These are phyloP conservation scores for Mythimna impura DNA, from an alignment of 2,888 invertebrate genomes.

Conservation along the genomic window DNA sequence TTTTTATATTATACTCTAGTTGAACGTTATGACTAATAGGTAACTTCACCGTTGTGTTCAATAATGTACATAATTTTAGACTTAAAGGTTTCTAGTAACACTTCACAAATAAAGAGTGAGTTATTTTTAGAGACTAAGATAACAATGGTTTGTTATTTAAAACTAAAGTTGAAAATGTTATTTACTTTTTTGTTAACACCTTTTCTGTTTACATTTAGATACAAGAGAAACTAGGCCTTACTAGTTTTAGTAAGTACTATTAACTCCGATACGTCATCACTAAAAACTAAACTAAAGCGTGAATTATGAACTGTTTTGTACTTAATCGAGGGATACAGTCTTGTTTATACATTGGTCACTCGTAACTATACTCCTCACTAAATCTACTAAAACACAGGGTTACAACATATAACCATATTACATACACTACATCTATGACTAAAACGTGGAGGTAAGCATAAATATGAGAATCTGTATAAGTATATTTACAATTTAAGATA, in stretches of 20 bases:
- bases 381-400: slow-evolving; percentile 57
- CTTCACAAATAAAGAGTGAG: slow-evolving; percentile 40
- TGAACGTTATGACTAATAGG: slow-evolving; percentile 79
- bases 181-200: background rate
- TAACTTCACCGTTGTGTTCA: slow-evolving; percentile 83
- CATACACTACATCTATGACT: slow-evolving; percentile 54
- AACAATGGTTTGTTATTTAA: slow-evolving; percentile 40
- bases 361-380: slow-evolving; percentile 65
- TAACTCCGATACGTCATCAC: slow-evolving; percentile 29
- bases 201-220: slow-evolving; percentile 26
- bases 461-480: slow-evolving; percentile 36
- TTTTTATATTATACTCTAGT: slow-evolving; percentile 48
- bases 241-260: slow-evolving; percentile 27
- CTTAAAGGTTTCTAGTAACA: slow-evolving; percentile 52
- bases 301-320: slow-evolving; percentile 78
- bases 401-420: slow-evolving; percentile 51
- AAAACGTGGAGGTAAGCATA: slow-evolving; percentile 50
- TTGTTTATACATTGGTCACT: slow-evolving; percentile 87
- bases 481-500: slow-evolving; percentile 59
- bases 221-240: slow-evolving; percentile 18
- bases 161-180: slow-evolving; percentile 28
- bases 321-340: slow-evolving; percentile 86
- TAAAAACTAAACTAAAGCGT: slow-evolving; percentile 59
- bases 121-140: slow-evolving; percentile 46
- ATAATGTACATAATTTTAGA: slow-evolving; percentile 72